Conservation (phyloP, 2,888 invertebrate species). For the Tetragonisca angustula region DNA sequence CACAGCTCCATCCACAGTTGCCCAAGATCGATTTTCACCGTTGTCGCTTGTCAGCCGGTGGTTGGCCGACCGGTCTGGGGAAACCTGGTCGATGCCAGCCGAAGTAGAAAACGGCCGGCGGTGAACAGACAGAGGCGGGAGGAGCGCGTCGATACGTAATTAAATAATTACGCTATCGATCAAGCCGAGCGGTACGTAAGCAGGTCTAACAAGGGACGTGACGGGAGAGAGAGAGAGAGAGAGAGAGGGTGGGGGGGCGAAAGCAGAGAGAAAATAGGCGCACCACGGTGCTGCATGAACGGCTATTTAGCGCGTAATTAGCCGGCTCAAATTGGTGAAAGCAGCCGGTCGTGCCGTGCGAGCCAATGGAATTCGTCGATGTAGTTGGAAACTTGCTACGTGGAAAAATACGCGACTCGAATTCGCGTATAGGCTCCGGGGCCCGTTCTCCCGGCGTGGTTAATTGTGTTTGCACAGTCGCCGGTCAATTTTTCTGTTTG, state of each 20-base stretch:
- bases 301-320: constrained; percentile 66
- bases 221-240: not conserved
- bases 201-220: constrained; percentile 39
- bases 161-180: constrained; percentile 63
- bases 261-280: constrained; percentile 35
- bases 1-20: not conserved
- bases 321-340: constrained; percentile 63
- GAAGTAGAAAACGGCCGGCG: constrained; percentile 14
- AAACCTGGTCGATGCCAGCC: not conserved
- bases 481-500: constrained; percentile 52
- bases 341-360: constrained; percentile 31
- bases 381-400: constrained; percentile 48
- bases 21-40: not conserved
- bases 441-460: not conserved
- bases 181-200: constrained; percentile 26
- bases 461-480: constrained; percentile 68
- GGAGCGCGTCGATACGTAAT: constrained; percentile 44
- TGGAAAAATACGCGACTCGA: constrained; percentile 51
- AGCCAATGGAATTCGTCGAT: constrained; percentile 56
- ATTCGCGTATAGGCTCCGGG: constrained; percentile 21
- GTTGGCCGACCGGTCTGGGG: too few relatives aligned
- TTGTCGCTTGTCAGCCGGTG: not conserved
- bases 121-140: constrained; percentile 2
- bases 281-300: constrained; percentile 21
- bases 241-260: constrained; percentile 10